Percentiles rank a stretch among this genome's conserved stretches.
Evolutionary conservation across 2,113 vertebrate species (phyloP).

Genomic region (Xyliphius kryptos): DNA sequence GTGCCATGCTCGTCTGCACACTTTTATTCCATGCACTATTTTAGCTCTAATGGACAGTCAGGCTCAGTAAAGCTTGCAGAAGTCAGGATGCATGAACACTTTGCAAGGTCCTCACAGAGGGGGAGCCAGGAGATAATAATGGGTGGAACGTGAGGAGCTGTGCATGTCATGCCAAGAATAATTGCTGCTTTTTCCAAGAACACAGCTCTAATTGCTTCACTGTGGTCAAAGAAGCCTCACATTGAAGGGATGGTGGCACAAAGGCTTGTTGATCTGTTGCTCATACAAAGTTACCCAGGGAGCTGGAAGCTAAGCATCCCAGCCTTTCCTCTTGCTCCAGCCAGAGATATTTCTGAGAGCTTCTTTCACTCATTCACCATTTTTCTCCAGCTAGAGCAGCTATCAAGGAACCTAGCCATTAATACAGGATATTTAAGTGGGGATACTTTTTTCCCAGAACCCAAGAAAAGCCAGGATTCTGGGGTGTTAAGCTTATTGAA

Average conservation of each 20-base stretch:
- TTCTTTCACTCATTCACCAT: constrained; percentile 6
- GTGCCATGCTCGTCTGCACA: constrained; percentile 42
- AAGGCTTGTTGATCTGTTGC: constrained; percentile 41
- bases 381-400: constrained; percentile 9
- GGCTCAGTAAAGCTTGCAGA: constrained; percentile 54
- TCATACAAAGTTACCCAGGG: constrained; percentile 52
- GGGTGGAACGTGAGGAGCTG: constrained; percentile 59
- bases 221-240: constrained; percentile 57
- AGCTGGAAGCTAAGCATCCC: constrained; percentile 56
- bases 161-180: constrained; percentile 65
- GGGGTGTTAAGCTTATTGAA: too few species aligned
- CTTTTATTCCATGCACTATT: constrained; percentile 59
- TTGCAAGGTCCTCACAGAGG: constrained; percentile 58
- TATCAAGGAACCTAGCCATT: background rate
- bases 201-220: constrained; percentile 68
- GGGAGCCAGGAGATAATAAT: constrained; percentile 64
- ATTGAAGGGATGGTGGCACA: constrained; percentile 45
- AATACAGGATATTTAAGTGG: constrained; percentile 16
- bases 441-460: constrained; percentile 16
- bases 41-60: constrained; percentile 36
- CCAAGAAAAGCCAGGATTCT: too few species aligned
- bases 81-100: constrained; percentile 54
- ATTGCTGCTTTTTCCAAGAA: constrained; percentile 68
- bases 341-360: constrained; percentile 45
- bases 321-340: constrained; percentile 37